Evolutionary conservation across 2,113 vertebrate genomes (phyloP).

Genomic region (Tetraodon nigroviridis): DNA sequence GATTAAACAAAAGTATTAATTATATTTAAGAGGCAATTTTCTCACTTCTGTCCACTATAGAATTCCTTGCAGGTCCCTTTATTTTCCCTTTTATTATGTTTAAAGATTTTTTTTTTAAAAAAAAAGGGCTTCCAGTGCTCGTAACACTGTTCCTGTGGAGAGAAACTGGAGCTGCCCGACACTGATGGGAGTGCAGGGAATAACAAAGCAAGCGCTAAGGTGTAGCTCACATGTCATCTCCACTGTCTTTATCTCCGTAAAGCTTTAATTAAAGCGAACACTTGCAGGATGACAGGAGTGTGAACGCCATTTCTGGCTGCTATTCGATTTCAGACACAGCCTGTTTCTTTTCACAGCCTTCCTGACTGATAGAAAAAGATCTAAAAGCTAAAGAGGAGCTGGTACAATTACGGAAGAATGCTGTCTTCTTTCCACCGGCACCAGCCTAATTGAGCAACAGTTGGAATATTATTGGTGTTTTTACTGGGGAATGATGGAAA

Average conservation of each 20-base stretch:
- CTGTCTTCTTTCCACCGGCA: not conserved
- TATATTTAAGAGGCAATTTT: not conserved
- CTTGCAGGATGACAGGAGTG: conserved; percentile 43
- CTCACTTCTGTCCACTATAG: too few relatives aligned
- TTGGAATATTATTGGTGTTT: conserved; percentile 1
- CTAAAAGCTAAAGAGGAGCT: conserved; percentile 10
- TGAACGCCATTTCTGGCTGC: conserved; percentile 38
- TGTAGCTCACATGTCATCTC: conserved; percentile 38
- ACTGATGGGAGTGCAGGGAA: conserved; percentile 14
- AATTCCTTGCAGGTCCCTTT: not conserved
- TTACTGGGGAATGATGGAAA: not conserved
- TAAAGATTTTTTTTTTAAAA: too few relatives aligned
- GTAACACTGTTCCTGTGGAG: not conserved
- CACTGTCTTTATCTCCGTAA: conserved; percentile 23
- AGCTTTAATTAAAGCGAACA: conserved; percentile 65
- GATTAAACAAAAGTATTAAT: not conserved
- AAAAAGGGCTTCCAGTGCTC: not conserved
- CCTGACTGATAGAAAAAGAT: conserved; percentile 12
- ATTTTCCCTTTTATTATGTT: not conserved
- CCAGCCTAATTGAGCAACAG: not conserved
- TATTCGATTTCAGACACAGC: conserved; percentile 47
- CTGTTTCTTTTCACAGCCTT: conserved; percentile 36
- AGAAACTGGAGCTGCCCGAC: conserved; percentile 7
- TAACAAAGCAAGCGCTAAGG: conserved; percentile 9
- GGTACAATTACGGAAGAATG: conserved; percentile 14